These are phyloP conservation scores for Gasterosteus nipponicus DNA, from an alignment of 2,113 vertebrate species.

Conservation along the genomic window DNA sequence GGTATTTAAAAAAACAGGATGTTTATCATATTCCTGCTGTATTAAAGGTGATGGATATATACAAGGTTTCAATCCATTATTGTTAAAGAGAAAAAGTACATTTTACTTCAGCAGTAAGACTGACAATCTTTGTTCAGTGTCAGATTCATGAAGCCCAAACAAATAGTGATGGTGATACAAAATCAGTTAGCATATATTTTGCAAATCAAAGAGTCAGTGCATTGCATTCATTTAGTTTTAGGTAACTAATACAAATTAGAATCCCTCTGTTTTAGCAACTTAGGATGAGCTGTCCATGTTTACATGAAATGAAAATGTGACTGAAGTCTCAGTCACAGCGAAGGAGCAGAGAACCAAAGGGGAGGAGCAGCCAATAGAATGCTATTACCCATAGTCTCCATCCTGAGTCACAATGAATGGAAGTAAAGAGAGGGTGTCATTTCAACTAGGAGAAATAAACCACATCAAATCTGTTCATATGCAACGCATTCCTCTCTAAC, in stretches of 20 bases:
- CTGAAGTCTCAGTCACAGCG: conserved; percentile 18
- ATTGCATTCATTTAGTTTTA: too few relatives aligned
- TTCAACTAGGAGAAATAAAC: conserved; percentile 39
- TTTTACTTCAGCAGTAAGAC: background rate
- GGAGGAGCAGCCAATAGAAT: background rate
- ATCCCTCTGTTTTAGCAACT: too few relatives aligned
- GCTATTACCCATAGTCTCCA: background rate
- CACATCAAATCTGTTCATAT: conserved; percentile 15
- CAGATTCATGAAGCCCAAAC: background rate
- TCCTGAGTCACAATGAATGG: background rate
- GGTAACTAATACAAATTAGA: too few relatives aligned
- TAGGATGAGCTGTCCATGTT: too few relatives aligned
- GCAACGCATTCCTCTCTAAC: conserved; percentile 24
- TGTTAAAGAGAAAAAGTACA: background rate
- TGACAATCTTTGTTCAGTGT: background rate
- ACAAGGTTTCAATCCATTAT: background rate
- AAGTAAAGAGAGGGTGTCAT: conserved; percentile 8
- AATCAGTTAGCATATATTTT: too few relatives aligned
- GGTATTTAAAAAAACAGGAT: conserved; percentile 15
- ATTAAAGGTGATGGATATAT: background rate
- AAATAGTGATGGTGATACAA: background rate
- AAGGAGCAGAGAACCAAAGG: background rate
- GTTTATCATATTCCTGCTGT: conserved; percentile 2
- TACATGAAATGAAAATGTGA: background rate
- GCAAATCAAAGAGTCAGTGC: too few relatives aligned